phyloP scores from a whole-genome alignment of 2,113 vertebrate genomes.

The Synodontis membranacea region DNA sequence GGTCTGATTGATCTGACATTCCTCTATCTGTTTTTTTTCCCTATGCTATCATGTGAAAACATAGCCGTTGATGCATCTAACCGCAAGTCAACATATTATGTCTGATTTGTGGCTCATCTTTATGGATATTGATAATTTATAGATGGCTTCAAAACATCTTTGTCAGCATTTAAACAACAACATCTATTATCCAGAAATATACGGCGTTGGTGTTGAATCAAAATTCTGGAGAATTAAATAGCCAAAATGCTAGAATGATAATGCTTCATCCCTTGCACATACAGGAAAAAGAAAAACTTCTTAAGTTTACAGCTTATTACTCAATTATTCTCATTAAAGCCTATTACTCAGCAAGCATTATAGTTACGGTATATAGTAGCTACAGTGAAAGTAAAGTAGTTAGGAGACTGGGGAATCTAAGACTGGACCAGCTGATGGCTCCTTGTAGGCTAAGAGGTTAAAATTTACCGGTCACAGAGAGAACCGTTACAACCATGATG shows the following conservation, averaged over 20 bases:
- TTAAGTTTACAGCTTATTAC: background rate
- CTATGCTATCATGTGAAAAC: slow-evolving; percentile 36
- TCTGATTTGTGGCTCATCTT: slow-evolving; percentile 27
- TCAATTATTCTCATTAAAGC: background rate
- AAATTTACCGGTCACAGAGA: background rate
- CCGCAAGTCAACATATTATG: slow-evolving; percentile 10
- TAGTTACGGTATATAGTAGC: background rate
- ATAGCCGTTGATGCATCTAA: slow-evolving; percentile 33
- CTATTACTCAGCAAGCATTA: background rate
- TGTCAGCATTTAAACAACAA: slow-evolving; percentile 12
- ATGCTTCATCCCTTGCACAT: background rate
- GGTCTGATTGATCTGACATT: slow-evolving; percentile 36
- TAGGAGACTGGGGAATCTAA: background rate
- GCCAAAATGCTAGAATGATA: background rate
- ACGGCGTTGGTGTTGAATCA: background rate
- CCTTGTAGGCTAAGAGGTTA: background rate
- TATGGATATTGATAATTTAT: slow-evolving; percentile 44
- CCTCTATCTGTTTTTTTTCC: slow-evolving; percentile 8
- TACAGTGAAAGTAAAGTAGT: background rate
- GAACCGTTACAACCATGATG: slow-evolving; percentile 13
- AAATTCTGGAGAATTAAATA: background rate
- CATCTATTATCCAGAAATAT: background rate
- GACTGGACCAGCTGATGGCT: background rate
- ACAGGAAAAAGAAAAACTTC: background rate
- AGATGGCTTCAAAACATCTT: slow-evolving; percentile 19